Conservation (phyloP, 2,113 vertebrate genomes). For the Neogobius melanostomus region DNA sequence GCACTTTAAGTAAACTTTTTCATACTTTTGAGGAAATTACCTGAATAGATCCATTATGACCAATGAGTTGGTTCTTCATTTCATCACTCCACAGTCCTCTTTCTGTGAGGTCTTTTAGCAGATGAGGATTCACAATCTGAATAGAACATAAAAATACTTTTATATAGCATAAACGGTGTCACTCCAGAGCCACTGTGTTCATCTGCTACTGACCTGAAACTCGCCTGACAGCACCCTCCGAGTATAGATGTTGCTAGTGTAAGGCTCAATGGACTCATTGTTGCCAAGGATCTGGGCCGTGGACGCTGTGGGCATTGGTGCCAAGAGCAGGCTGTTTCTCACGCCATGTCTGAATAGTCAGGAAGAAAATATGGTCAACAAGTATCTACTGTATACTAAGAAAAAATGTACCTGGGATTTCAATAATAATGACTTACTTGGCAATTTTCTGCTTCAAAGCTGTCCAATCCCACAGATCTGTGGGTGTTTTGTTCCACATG, state of each 20-base stretch:
- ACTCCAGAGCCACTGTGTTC: not conserved
- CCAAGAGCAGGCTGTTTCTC: constrained; percentile 92
- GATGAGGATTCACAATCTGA: constrained; percentile 94
- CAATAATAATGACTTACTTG: constrained; percentile 76
- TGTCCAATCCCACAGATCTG: constrained; percentile 90
- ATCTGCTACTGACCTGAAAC: constrained; percentile 86
- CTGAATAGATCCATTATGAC: constrained; percentile 94
- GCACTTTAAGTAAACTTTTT: not conserved
- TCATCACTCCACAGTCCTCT: constrained; percentile 89
- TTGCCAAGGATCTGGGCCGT: constrained; percentile 98
- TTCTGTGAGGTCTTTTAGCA: constrained; percentile 96
- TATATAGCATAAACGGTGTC: not conserved
- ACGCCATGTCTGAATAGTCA: constrained; percentile 81
- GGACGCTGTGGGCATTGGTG: constrained; percentile 97
- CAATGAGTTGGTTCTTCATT: constrained; percentile 97
- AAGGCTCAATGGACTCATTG: constrained; percentile 96
- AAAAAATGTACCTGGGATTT: not conserved
- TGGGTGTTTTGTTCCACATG: constrained; percentile 91
- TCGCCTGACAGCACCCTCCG: constrained; percentile 95
- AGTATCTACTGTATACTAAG: not conserved
- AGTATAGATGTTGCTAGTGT: constrained; percentile 98
- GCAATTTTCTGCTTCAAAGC: constrained; percentile 89
- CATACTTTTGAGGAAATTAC: constrained; percentile 58
- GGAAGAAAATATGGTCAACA: not conserved
- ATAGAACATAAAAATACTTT: not conserved